Evolutionary conservation across 2,888 invertebrate genomes (phyloP), one percentile per base, ranked within the genome.

Genomic region (Pyralis farinalis): DNA sequence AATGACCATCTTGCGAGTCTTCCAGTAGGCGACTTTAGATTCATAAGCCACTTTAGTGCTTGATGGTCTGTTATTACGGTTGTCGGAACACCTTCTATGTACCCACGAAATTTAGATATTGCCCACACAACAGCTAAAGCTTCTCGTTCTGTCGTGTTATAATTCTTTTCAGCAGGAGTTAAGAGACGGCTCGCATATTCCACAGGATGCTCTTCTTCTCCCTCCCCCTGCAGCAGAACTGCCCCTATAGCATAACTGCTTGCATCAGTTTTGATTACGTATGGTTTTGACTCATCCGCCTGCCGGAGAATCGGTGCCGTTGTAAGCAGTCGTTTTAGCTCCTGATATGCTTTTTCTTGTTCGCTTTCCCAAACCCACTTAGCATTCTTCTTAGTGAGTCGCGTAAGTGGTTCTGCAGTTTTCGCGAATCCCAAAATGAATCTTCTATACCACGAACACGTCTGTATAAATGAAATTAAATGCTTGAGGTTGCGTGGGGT

Each of bases 91-190:
- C 25, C 25, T 7, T 25, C 25, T 8, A 25, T 25, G 25, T 25
- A 25, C 7, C 25, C 25, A 12, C 54, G 7, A 25, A 53, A 51
- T 7, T 45, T 49, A 1, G 21, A n/a, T 0, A 50, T 21, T 0
- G 50, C 49, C 48, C 47, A 54, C 0, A 51, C 44, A 1, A 43
- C 34, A 2, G 43, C 46, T 1, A 42, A 12, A 7, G 44, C 44
- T 32, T 81, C 79, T 12, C 63, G 55, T 36, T 81, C 73, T 0
- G 66, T 70, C 0, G 68, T 64, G 0, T 61, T 53, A 37, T 80
- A 77, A n/a, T 66, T 71, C 3, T 41, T 34, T 7, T 34, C 34
- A 5, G 34, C 34, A 1, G 6, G 1, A 7, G 34, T 22, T 1
- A 34, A 21, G 1, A 34, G 22, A 11, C 34, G 34, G 11, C 34